Percentiles rank a stretch among this genome's conserved stretches.
Conservation (phyloP, 2,797 vertebrate genomes). For the Liasis olivaceus region DNA sequence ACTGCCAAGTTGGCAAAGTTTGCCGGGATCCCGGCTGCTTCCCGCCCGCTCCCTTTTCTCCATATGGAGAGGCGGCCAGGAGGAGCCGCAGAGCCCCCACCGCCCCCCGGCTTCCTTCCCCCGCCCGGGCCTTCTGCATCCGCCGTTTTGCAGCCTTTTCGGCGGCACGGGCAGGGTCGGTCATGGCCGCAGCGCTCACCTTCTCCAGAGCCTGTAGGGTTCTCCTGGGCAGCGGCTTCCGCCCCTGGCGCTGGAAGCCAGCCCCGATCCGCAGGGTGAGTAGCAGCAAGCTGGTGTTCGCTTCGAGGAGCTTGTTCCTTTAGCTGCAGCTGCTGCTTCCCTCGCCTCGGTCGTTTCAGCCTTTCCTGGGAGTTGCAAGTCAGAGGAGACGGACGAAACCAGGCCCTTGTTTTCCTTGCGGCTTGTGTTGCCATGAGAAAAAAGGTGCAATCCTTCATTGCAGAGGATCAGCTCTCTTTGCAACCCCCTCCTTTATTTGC, state of each 20-base stretch:
- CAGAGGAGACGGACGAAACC: background rate
- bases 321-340: no score
- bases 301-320: background rate
- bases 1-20: background rate
- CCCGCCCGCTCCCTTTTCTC: accelerated
- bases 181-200: constrained; percentile 12
- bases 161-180: background rate
- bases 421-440: no score
- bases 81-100: background rate
- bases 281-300: no score
- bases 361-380: background rate
- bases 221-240: background rate
- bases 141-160: background rate
- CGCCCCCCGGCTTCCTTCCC: background rate
- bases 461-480: no score
- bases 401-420: background rate
- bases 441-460: no score
- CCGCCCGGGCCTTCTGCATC: background rate
- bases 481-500: background rate
- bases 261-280: constrained; percentile 7
- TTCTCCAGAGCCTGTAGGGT: background rate
- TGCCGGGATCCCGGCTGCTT: background rate
- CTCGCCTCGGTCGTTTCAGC: background rate
- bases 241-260: background rate
- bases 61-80: background rate